Percentiles rank a stretch among this genome's conserved stretches.
These are phyloP conservation scores for Acromyrmex echinatior DNA, from an alignment of 1,140 invertebrate genomes.

Conservation along the genomic window DNA sequence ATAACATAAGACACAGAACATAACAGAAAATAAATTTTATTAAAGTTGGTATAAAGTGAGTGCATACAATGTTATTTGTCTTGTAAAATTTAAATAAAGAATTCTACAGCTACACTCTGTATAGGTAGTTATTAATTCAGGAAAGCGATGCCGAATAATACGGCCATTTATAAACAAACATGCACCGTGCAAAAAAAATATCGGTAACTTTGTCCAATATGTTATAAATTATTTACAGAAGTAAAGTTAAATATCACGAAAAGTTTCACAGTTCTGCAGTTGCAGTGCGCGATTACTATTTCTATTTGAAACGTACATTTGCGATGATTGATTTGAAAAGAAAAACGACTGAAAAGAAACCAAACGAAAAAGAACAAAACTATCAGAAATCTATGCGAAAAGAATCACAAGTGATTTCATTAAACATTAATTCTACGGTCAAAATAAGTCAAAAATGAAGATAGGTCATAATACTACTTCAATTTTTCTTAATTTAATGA, in stretches of 20 bases:
- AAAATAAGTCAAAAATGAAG: neutral
- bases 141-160: neutral
- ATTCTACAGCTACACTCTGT: neutral
- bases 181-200: neutral
- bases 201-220: neutral
- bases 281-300: slow-evolving; percentile 25
- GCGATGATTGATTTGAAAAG: slow-evolving; percentile 6
- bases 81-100: slow-evolving; percentile 23
- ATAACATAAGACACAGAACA: neutral
- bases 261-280: slow-evolving; percentile 12
- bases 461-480: neutral
- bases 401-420: slow-evolving; percentile 11
- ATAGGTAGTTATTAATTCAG: slow-evolving; percentile 1
- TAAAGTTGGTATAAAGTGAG: neutral
- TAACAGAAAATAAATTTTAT: slow-evolving; percentile 3
- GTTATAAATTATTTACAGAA: slow-evolving; percentile 41
- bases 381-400: neutral
- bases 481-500: slow-evolving; percentile 4
- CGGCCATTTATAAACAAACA: neutral
- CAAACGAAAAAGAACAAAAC: neutral
- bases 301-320: slow-evolving; percentile 31
- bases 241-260: slow-evolving; percentile 23
- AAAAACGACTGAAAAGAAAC: neutral
- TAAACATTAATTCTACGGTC: slow-evolving; percentile 18
- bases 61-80: neutral